phyloP scores from a whole-genome alignment of 2,113 vertebrate species.

The Daubentonia madagascariensis region DNA sequence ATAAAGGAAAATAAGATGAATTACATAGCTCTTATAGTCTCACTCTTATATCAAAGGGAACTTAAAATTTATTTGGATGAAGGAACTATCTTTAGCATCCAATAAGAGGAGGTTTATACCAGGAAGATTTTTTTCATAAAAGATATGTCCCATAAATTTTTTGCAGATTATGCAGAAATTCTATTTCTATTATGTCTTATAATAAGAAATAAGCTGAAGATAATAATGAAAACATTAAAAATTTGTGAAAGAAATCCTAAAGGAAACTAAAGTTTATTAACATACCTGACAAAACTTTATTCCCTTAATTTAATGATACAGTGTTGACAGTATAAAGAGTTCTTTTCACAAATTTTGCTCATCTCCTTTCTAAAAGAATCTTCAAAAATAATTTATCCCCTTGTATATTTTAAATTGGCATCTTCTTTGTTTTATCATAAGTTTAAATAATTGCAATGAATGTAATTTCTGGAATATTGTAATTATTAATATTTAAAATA shows the following conservation, averaged over 20 bases:
- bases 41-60: background rate
- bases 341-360: background rate
- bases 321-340: background rate
- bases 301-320: background rate
- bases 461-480: background rate
- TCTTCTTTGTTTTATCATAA: background rate
- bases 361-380: background rate
- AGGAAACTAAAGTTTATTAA: constrained; percentile 23
- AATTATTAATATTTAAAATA: constrained; percentile 15
- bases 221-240: constrained; percentile 23
- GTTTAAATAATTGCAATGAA: background rate
- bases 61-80: background rate
- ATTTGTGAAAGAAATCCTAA: constrained; percentile 14
- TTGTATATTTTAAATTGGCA: background rate
- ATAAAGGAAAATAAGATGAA: constrained; percentile 39
- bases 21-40: background rate
- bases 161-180: constrained; percentile 17
- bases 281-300: background rate
- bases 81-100: background rate
- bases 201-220: background rate
- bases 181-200: background rate
- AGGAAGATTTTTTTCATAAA: constrained; percentile 8
- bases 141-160: background rate
- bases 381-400: background rate
- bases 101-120: constrained; percentile 21